phyloP scores from a whole-genome alignment of 1,140 invertebrate species.

The Drosophila sechellia region DNA sequence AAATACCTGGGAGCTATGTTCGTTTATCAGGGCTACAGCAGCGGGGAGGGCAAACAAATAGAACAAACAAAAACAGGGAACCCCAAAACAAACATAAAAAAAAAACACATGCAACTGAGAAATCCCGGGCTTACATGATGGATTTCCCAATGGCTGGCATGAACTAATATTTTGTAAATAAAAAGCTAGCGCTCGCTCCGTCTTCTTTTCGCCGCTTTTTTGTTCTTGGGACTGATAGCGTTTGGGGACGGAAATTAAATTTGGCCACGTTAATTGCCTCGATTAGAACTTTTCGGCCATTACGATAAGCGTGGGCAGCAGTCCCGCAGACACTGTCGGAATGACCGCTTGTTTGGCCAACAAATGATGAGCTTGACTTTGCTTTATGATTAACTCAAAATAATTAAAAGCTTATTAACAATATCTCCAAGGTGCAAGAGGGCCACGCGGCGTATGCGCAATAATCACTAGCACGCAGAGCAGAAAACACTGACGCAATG shows the following conservation, averaged over 20 bases:
- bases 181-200: slow-evolving; percentile 39
- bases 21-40: slow-evolving; percentile 64
- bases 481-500: slow-evolving; percentile 30
- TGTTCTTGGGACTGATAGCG: slow-evolving; percentile 54
- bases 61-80: slow-evolving; percentile 52
- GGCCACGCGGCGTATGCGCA: slow-evolving; percentile 40
- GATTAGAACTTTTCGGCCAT: slow-evolving; percentile 80
- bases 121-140: slow-evolving; percentile 73
- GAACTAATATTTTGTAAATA: slow-evolving; percentile 80
- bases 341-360: slow-evolving; percentile 24
- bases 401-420: slow-evolving; percentile 71
- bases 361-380: slow-evolving; percentile 30
- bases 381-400: slow-evolving; percentile 70
- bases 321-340: slow-evolving; percentile 33
- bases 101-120: slow-evolving; percentile 42
- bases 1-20: slow-evolving; percentile 18
- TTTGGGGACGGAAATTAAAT: slow-evolving; percentile 77
- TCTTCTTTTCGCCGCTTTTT: slow-evolving; percentile 11
- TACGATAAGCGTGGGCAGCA: slow-evolving; percentile 69
- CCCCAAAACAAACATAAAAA: slow-evolving; percentile 19
- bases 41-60: slow-evolving; percentile 27
- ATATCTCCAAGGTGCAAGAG: slow-evolving; percentile 4
- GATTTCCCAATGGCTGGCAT: slow-evolving; percentile 66
- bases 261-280: slow-evolving; percentile 79
- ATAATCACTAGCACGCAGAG: slow-evolving; percentile 11